Evolutionary conservation across 2,888 invertebrate species (phyloP), one percentile per base, ranked within the genome.

Genomic region (Gerris lacustris): DNA sequence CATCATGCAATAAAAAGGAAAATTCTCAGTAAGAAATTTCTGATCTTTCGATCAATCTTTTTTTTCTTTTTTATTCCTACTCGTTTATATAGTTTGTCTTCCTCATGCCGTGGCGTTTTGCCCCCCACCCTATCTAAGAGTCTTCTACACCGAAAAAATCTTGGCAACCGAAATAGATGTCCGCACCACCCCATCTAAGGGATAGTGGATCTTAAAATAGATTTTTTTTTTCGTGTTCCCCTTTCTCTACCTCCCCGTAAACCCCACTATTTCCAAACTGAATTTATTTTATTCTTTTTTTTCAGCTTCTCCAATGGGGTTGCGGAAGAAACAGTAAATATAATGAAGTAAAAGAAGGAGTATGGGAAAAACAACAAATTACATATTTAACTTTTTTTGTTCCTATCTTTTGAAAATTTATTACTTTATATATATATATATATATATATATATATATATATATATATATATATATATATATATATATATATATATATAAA

Each of bases 181-280:
- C 55, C 55, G 55, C 55, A 55, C 55, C 55, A 11, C 55, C 55
- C 55, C 55, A 55, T 55, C 55, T 55, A 55, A 11, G 55, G 55
- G 55, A 47, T 47, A 6, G 47, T 47, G 7, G 6, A 47, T 47
- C 11, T 7, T 47, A 47, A 47, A 47, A 47, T 7, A 47, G 47
- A 47, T 47, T 47, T 47, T 47, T 47, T n/a, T n/a, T n/a, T n/a
- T n/a, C n/a, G n/a, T n/a, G n/a, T n/a, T n/a, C 7, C 47, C 11
- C 47, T 47, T 47, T 11, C 47, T 47, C 47, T 47, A 47, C 11
- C 11, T 11, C 47, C 47, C 11, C 47, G 6, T 47, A 7, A 47
- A 47, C 6, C 47, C 6, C 11, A 47, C 11, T 7, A 47, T 47
- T 7, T 47, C 6, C 7, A 47, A 7, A 47, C n/a, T n/a, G n/a